Evolutionary conservation across 2,888 invertebrate species (phyloP).

Genomic region (Agrotis puta): DNA sequence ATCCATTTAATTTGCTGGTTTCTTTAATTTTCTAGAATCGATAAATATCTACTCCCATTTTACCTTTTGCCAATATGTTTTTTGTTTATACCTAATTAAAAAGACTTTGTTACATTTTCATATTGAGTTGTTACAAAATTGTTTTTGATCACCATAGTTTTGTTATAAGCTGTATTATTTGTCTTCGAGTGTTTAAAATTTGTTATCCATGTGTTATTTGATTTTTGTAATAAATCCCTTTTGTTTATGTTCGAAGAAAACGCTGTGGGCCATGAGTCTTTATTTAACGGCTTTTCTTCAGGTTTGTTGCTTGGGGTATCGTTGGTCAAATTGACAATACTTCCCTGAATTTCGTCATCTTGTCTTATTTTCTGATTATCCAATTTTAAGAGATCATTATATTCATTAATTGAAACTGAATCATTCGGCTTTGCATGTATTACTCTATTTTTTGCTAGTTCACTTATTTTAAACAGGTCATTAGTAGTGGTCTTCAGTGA

Average conservation of each 20-base stretch:
- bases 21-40: neutral
- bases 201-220: neutral
- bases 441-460: conserved; percentile 56
- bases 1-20: neutral
- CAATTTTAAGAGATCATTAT: conserved; percentile 15
- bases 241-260: conserved; percentile 21
- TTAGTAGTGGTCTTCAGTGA: conserved; percentile 20
- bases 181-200: neutral
- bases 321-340: conserved; percentile 8
- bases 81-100: too few relatives aligned
- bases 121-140: neutral
- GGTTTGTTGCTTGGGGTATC: neutral
- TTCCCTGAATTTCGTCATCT: neutral
- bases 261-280: conserved; percentile 3
- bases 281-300: neutral
- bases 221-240: neutral
- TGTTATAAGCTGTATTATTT: neutral
- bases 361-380: neutral
- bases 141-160: neutral
- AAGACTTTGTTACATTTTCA: neutral
- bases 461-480: conserved; percentile 8
- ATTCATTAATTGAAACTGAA: conserved; percentile 61
- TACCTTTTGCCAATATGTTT: neutral
- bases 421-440: conserved; percentile 70
- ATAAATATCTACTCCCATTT: neutral